phyloP scores from a whole-genome alignment of 2,797 vertebrate species.

The Rhadinocentrus ornatus region DNA sequence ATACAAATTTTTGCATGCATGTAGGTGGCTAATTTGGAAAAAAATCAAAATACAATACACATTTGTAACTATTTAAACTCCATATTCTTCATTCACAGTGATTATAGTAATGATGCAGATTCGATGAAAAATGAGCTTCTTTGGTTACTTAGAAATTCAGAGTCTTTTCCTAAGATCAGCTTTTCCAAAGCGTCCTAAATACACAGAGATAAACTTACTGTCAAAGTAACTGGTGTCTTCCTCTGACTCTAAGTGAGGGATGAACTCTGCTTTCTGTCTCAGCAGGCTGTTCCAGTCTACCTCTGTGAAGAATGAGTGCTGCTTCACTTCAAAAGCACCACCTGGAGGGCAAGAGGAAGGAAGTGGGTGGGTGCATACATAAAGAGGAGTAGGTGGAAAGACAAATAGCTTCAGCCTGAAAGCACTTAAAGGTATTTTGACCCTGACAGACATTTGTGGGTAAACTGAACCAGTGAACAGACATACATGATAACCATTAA shows the following conservation, averaged over 20 bases:
- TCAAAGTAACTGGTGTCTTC: constrained; percentile 96
- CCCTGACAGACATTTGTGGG: constrained; percentile 20
- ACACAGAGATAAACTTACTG: constrained; percentile 80
- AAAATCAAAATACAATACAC: no score
- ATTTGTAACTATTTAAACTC: no score
- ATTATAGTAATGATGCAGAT: neutral
- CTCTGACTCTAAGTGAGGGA: constrained; percentile 92
- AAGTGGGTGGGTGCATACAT: neutral
- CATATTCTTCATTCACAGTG: neutral
- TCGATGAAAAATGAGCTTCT: neutral
- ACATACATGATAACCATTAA: neutral
- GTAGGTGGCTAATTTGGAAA: no score
- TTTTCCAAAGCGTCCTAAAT: neutral
- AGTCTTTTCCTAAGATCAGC: neutral
- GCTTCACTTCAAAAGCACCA: constrained; percentile 90
- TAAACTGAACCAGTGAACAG: constrained; percentile 14
- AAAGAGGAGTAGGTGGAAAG: neutral
- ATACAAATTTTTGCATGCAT: no score
- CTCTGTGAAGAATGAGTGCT: constrained; percentile 91
- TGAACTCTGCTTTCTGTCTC: constrained; percentile 93
- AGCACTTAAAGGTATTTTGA: constrained; percentile 17
- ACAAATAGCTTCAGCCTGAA: constrained; percentile 8
- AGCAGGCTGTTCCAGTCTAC: constrained; percentile 92
- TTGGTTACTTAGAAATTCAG: neutral
- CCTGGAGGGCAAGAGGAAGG: constrained; percentile 60